Evolutionary conservation across 1,140 invertebrate genomes (phyloP).

Genomic region (Gryllus bimaculatus): DNA sequence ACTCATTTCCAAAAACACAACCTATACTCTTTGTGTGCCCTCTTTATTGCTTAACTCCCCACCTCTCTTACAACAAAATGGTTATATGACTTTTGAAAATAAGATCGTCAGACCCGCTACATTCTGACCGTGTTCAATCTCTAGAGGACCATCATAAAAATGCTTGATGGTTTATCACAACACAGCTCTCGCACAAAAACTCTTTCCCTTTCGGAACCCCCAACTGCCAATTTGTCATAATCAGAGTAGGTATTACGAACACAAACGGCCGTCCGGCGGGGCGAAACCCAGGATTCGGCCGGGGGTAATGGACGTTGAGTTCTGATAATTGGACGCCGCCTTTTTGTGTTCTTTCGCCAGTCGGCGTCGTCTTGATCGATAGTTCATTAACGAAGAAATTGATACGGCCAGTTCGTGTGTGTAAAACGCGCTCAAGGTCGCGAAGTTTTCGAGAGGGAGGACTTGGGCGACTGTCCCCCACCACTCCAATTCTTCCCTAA

Average conservation of each 20-base stretch:
- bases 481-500: background rate
- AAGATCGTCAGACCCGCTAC: background rate
- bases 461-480: background rate
- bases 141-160: background rate
- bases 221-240: slow-evolving; percentile 4
- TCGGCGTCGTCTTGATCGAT: background rate
- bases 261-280: background rate
- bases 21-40: background rate
- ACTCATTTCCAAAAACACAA: background rate
- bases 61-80: background rate
- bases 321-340: background rate
- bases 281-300: background rate
- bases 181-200: background rate
- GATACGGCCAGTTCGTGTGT: slow-evolving; percentile 2
- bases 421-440: background rate
- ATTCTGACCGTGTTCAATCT: background rate
- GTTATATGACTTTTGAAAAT: slow-evolving; percentile 1
- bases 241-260: background rate
- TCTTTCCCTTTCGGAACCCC: background rate
- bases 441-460: background rate
- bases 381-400: slow-evolving; percentile 1
- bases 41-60: background rate
- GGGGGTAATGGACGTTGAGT: background rate
- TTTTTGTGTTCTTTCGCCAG: background rate
- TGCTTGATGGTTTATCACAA: slow-evolving; percentile 4